Base-by-base conservation (phyloP, 2,113 vertebrate species). In the Oryzias celebensis region DNA sequence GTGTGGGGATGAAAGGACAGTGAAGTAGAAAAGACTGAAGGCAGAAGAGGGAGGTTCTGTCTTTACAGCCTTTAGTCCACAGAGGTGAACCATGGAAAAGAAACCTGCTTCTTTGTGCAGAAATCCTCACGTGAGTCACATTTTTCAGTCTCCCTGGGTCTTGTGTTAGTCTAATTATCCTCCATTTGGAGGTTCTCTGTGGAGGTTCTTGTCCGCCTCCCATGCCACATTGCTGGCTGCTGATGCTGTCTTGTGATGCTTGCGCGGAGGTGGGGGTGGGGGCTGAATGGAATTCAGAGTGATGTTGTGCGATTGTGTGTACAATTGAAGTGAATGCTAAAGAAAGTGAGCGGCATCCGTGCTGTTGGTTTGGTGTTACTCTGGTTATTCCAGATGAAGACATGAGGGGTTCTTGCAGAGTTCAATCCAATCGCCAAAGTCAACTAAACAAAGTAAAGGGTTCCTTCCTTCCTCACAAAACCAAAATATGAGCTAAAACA, bases 121-220 rank as follows among this genome's bases (percentile, higher is more conserved):
- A 71, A 88, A 89, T 54, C 92, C 92, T 68, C 91, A 92, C 55
- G 92, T 93, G 88, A 93, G 92, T 92, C 71, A 45, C 46, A 53
- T 48, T 18, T 45, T 18, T 15, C 73, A 60, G 75, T 77, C 71
- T 59, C 20, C 58, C 14, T 23, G 46, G 23, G 8, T 42, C 22
- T 36, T 24, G 68, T 17, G 2, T 41, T 55, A 26, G 3, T 51
- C 1, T 20, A 2, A 48, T 46, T 45, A 0, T 23, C 69, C 23
- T 65, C 3, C 44, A 4, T 15, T 12, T 23, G 36, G 7, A 24
- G 44, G 20, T n/a, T 64, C 12, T 53, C 59, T 18, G 65, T 64
- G 52, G 64, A 28, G 5, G 67, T 3, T 22, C 54, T 46, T 57
- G 77, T 68, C 50, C 66, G 54, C n/a, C 5, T 70, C 71, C 82